phyloP scores from a whole-genome alignment of 1,140 invertebrate genomes.

The Globodera rostochiensis region DNA sequence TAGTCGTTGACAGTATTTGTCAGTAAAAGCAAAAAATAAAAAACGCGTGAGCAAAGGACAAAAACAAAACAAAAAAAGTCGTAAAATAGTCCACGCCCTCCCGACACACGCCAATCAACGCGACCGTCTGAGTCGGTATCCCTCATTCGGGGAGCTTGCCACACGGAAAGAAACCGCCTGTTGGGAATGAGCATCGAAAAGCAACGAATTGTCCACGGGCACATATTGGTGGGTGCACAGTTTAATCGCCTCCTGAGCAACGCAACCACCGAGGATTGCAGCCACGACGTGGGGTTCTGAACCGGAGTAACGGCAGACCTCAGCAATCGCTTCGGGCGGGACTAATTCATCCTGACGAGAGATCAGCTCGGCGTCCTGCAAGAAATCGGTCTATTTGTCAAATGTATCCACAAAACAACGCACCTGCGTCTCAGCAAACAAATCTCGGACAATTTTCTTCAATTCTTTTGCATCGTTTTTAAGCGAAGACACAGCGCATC shows the following conservation, averaged over 20 bases:
- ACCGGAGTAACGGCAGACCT: conserved; percentile 78
- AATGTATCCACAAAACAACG: neutral
- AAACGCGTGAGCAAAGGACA: no score
- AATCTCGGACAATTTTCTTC: conserved; percentile 10
- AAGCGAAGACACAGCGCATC: conserved; percentile 63
- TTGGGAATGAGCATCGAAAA: conserved; percentile 82
- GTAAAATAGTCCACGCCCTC: no score
- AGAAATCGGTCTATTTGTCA: neutral
- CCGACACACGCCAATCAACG: neutral
- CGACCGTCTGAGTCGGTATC: neutral
- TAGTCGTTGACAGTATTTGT: no score
- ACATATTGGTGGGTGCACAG: conserved; percentile 94
- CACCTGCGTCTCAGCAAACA: conserved; percentile 31
- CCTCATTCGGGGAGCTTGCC: neutral
- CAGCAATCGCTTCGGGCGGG: conserved; percentile 38
- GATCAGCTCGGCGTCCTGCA: conserved; percentile 39
- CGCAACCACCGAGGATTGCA: conserved; percentile 86
- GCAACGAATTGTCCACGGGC: conserved; percentile 90
- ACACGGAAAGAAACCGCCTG: conserved; percentile 71
- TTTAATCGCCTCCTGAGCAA: conserved; percentile 94
- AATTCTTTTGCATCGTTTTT: conserved; percentile 24
- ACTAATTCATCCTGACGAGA: conserved; percentile 27
- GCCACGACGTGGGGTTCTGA: conserved; percentile 92
- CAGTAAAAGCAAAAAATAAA: no score
- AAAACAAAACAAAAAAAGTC: no score